Conservation (phyloP, 2,888 invertebrate genomes). For the Timandra comae region DNA sequence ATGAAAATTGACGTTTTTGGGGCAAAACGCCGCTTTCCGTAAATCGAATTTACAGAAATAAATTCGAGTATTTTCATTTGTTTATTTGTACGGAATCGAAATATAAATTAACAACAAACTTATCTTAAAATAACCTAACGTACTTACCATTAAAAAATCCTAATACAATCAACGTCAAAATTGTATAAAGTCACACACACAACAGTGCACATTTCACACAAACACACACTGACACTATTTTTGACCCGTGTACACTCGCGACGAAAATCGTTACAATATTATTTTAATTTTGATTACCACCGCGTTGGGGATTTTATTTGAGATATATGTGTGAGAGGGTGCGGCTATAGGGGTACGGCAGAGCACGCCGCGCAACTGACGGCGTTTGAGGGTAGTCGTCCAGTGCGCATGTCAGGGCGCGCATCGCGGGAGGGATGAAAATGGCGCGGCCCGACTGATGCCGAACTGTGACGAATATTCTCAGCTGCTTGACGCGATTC, state of each 20-base stretch:
- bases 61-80: background rate
- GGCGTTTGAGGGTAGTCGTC: conserved; percentile 43
- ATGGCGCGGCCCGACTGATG: conserved; percentile 42
- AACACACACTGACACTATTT: conserved; percentile 31
- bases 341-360: conserved; percentile 55
- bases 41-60: background rate
- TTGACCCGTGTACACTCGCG: conserved; percentile 34
- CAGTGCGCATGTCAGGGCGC: conserved; percentile 67
- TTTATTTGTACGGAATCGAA: background rate
- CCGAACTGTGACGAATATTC: conserved; percentile 49
- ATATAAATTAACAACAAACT: no score
- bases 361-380: conserved; percentile 54
- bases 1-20: conserved; percentile 20
- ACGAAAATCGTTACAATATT: conserved; percentile 23
- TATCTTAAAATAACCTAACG: background rate
- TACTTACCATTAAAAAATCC: conserved; percentile 54
- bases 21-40: conserved; percentile 3
- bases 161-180: conserved; percentile 34
- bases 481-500: conserved; percentile 46
- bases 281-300: conserved; percentile 20
- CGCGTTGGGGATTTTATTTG: conserved; percentile 21
- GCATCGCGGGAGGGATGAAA: conserved; percentile 51
- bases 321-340: conserved; percentile 28
- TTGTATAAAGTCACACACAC: conserved; percentile 41
- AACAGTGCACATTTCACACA: conserved; percentile 42